Conservation (phyloP, 1,140 invertebrate species). For the Zaprionus nigranus region DNA sequence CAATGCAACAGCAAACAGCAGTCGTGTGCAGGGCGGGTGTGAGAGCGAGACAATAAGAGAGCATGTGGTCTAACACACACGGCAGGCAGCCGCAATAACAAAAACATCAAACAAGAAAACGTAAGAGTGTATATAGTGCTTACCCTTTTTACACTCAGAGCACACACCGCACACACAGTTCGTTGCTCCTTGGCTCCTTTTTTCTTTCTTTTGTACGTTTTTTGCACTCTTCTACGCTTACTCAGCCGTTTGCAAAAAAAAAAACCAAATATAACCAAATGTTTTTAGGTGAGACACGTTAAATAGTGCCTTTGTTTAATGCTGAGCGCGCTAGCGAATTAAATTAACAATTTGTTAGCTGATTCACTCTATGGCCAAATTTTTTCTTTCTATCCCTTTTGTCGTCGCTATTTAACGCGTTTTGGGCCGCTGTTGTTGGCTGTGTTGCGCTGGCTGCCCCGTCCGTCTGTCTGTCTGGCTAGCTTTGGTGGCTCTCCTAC, state of each 20-base stretch:
- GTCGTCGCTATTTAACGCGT: constrained; percentile 49
- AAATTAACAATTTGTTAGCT: constrained; percentile 41
- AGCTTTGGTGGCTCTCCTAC: constrained; percentile 53
- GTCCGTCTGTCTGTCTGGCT: constrained; percentile 48
- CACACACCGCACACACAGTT: constrained; percentile 72
- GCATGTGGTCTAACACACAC: constrained; percentile 30
- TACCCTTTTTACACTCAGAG: constrained; percentile 74
- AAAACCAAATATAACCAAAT: constrained; percentile 58
- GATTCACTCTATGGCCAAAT: constrained; percentile 32
- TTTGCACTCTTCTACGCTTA: constrained; percentile 73
- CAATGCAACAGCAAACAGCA: constrained; percentile 61
- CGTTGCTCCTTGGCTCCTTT: constrained; percentile 79
- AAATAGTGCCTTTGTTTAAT: constrained; percentile 35
- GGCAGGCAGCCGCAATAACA: constrained; percentile 45
- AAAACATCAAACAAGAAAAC: constrained; percentile 44
- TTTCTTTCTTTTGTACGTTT: constrained; percentile 59
- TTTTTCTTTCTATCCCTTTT: constrained; percentile 38
- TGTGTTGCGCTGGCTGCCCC: constrained; percentile 71
- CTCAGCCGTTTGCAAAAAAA: constrained; percentile 70
- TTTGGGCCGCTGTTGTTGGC: constrained; percentile 51
- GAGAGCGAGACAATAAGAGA: constrained; percentile 61
- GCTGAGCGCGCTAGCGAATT: constrained; percentile 28
- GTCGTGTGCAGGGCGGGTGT: constrained; percentile 14
- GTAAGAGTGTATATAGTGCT: constrained; percentile 62
- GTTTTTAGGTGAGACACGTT: constrained; percentile 51